These are phyloP conservation scores for Aporrectodea caliginosa DNA, from an alignment of 1,140 invertebrate species.

Conservation along the genomic window DNA sequence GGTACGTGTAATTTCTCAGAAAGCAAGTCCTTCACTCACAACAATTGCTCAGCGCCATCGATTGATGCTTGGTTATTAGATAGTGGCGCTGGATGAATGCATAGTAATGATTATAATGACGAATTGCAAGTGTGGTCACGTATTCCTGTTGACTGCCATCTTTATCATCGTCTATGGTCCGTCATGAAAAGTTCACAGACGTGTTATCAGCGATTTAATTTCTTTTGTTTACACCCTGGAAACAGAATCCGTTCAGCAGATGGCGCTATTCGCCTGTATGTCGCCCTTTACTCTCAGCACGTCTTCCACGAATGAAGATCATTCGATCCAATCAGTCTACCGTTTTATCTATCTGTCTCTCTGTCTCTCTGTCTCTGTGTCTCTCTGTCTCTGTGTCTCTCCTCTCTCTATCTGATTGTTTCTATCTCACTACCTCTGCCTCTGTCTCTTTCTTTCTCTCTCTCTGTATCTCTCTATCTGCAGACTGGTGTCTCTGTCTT, in stretches of 20 bases:
- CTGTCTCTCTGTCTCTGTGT: not conserved
- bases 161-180: not conserved
- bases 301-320: not conserved
- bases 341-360: not conserved
- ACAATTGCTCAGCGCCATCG: no score
- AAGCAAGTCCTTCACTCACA: no score
- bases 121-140: no score
- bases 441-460: constrained; percentile 4
- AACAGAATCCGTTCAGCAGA: no score
- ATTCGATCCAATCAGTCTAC: not conserved
- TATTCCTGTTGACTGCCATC: no score
- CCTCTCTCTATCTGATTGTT: not conserved
- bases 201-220: not conserved
- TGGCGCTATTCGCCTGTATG: no score
- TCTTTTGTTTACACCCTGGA: not conserved
- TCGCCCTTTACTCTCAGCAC: no score
- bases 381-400: not conserved
- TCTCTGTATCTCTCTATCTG: constrained; percentile 7
- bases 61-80: no score
- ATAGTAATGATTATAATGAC: no score
- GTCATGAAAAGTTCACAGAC: not conserved
- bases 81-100: no score
- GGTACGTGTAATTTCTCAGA: no score
- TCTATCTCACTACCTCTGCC: not conserved
- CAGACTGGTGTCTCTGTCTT: not conserved